phyloP scores from a whole-genome alignment of 2,113 vertebrate species.

The Rousettus leschenaultii region DNA sequence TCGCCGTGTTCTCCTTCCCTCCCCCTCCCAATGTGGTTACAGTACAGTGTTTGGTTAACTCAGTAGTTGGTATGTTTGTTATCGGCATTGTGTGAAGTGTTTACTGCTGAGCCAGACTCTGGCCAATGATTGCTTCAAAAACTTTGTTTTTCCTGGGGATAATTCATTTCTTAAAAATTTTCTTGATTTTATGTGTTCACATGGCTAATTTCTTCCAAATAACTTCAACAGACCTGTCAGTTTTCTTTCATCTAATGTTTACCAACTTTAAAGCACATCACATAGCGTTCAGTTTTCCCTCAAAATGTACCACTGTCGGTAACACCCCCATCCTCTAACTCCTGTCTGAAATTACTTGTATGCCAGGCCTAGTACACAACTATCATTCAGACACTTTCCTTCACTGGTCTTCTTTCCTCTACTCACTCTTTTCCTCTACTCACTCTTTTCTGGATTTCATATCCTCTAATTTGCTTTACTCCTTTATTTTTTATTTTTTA shows the following conservation, averaged over 20 bases:
- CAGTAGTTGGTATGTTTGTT: too few species aligned
- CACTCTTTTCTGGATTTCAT: background rate
- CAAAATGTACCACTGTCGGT: background rate
- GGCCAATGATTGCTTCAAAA: background rate
- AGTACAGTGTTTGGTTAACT: background rate
- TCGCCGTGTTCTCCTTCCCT: background rate
- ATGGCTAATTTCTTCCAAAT: background rate
- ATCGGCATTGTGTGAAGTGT: background rate
- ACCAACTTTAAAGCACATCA: background rate
- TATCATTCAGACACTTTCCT: background rate
- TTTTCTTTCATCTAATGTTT: background rate
- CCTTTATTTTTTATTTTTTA: slow-evolving; percentile 10
- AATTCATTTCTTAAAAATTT: background rate
- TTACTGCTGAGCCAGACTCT: background rate
- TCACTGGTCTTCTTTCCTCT: background rate
- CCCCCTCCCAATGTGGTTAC: accelerated
- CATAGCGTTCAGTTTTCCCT: background rate
- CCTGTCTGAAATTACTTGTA: background rate
- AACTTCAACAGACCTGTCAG: background rate
- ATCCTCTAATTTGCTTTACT: background rate
- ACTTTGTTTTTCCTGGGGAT: background rate
- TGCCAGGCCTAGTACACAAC: background rate
- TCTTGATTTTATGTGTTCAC: background rate
- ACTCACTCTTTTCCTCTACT: background rate
- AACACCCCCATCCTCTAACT: background rate